These are phyloP conservation scores for Dryomyza anilis DNA, from an alignment of 2,888 invertebrate species.

Conservation along the genomic window DNA sequence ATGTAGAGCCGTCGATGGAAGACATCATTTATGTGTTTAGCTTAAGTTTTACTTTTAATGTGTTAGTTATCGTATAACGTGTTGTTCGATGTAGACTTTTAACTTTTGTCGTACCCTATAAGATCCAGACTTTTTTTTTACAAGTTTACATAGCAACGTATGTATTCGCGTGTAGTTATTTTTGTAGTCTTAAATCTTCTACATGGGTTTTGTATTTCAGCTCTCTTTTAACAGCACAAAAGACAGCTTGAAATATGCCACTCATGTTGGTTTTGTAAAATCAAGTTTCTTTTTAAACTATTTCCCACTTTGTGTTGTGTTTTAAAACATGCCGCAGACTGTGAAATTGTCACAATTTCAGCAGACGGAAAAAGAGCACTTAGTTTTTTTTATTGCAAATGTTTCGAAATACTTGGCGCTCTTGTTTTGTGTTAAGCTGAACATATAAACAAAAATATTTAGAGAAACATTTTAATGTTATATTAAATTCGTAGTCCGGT, in stretches of 20 bases:
- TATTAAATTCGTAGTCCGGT: not conserved
- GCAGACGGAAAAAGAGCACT: not conserved
- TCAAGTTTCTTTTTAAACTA: not conserved
- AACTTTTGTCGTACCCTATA: not conserved
- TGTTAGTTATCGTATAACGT: slow-evolving; percentile 16
- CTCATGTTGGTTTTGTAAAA: not conserved
- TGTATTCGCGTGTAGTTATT: not conserved
- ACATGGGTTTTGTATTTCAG: not conserved
- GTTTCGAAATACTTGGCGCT: not conserved
- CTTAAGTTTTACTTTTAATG: slow-evolving; percentile 10
- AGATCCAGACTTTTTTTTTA: not conserved
- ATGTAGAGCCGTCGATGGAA: slow-evolving; percentile 36
- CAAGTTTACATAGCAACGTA: slow-evolving; percentile 3
- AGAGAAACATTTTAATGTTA: too few species aligned
- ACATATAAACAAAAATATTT: too few species aligned
- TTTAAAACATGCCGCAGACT: not conserved
- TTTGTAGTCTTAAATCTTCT: not conserved
- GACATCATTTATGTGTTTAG: not conserved
- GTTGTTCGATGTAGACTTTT: not conserved
- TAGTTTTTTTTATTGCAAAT: not conserved
- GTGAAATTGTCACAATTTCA: not conserved
- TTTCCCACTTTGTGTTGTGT: slow-evolving; percentile 9
- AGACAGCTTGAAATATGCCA: not conserved
- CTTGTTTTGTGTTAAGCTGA: too few species aligned
- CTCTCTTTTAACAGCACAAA: not conserved